A percentile compares a stretch with the other conserved stretches of the same genome.
Conservation (phyloP, 2,888 invertebrate genomes). For the Harpalus rubripes region DNA sequence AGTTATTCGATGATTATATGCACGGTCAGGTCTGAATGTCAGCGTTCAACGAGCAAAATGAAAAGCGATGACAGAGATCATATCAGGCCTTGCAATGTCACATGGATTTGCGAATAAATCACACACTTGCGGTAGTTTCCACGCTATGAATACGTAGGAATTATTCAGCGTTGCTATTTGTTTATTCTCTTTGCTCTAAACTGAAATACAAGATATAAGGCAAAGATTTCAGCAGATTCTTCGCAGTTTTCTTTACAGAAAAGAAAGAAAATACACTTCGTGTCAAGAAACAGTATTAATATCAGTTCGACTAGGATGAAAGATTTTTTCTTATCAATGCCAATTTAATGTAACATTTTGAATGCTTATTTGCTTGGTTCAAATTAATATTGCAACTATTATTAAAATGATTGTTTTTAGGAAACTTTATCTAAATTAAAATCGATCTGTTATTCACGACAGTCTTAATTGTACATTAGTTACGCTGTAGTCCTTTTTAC, state of each 20-base stretch:
- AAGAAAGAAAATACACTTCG: no score
- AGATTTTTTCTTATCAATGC: no score
- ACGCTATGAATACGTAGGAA: not conserved
- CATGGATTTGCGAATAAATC: not conserved
- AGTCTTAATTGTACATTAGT: no score
- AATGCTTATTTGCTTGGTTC: no score
- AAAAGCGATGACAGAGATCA: slow-evolving; percentile 24
- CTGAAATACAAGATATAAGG: not conserved
- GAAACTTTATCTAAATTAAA: no score
- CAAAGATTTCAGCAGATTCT: not conserved
- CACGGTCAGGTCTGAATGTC: slow-evolving; percentile 24
- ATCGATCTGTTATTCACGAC: no score
- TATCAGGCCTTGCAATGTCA: not conserved
- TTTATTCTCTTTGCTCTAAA: not conserved
- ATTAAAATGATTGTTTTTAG: no score
- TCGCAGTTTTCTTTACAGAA: not conserved
- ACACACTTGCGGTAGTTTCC: not conserved
- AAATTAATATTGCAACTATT: no score
- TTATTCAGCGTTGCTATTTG: not conserved
- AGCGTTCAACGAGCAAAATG: not conserved
- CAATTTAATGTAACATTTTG: no score
- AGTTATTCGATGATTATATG: slow-evolving; percentile 33
- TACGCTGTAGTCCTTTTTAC: no score
- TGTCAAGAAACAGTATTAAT: no score
- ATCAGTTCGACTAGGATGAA: no score